Evolutionary conservation across 2,113 vertebrate species (phyloP).

Genomic region (Phocoena sinus): DNA sequence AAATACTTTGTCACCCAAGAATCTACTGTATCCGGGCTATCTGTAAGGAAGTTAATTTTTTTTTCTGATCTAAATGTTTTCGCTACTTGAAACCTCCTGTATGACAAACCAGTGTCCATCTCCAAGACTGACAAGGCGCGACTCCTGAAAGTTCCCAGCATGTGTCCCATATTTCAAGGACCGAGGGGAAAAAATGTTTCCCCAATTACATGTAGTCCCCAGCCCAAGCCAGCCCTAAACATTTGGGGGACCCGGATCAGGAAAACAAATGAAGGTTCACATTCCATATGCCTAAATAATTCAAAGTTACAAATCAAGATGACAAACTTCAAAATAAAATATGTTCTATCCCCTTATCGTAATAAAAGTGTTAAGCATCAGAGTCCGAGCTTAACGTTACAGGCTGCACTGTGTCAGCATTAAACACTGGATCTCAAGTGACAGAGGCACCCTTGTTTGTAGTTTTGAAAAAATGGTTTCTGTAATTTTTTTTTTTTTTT

Average conservation of each 20-base stretch:
- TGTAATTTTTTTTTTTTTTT: neutral
- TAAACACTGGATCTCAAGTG: neutral
- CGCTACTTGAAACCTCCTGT: neutral
- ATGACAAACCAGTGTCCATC: neutral
- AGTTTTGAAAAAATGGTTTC: neutral
- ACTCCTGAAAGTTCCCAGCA: neutral
- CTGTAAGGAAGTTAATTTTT: neutral
- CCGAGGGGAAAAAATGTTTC: neutral
- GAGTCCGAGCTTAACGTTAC: neutral
- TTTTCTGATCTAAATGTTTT: no score
- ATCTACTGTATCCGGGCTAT: neutral
- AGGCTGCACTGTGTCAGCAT: neutral
- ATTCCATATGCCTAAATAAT: neutral
- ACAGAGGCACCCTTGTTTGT: neutral
- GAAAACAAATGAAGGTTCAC: neutral
- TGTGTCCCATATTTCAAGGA: neutral
- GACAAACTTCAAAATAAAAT: neutral
- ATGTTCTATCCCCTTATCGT: neutral
- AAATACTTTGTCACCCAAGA: neutral
- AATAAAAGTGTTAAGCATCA: neutral
- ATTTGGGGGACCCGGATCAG: neutral
- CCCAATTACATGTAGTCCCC: neutral
- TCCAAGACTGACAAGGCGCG: neutral
- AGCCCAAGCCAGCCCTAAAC: neutral
- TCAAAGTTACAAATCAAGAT: neutral